Percentiles rank a stretch among this genome's conserved stretches.
These are phyloP conservation scores for Limenitis arthemis DNA, from an alignment of 2,888 invertebrate genomes.

Conservation along the genomic window DNA sequence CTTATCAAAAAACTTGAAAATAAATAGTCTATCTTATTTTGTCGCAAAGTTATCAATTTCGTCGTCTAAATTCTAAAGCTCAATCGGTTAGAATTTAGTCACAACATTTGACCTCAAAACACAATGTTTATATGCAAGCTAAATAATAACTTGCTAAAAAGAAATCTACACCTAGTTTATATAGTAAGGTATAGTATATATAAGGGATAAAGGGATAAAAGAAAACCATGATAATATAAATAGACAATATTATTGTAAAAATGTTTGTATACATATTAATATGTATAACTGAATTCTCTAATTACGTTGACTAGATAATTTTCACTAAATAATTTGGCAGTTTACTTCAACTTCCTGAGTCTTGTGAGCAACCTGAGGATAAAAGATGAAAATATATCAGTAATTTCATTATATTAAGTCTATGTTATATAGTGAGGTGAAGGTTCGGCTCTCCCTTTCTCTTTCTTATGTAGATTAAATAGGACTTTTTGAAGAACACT, in stretches of 20 bases:
- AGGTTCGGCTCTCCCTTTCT: neutral
- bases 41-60: no score
- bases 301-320: conserved; percentile 61
- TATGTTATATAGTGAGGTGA: neutral
- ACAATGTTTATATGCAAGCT: no score
- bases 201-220: conserved; percentile 22
- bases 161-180: no score
- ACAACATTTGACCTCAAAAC: no score
- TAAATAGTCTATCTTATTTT: no score
- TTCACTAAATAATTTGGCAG: conserved; percentile 52
- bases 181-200: no score
- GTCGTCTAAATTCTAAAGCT: no score
- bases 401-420: neutral
- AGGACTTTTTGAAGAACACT: no score
- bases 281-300: conserved; percentile 62
- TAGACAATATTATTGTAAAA: conserved; percentile 70
- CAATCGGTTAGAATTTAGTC: no score
- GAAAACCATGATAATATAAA: conserved; percentile 52
- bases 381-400: conserved; percentile 22
- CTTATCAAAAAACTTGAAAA: no score
- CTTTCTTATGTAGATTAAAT: no score
- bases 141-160: no score
- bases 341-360: conserved; percentile 65
- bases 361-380: conserved; percentile 64
- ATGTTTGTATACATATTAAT: conserved; percentile 66